Evolutionary conservation across 2,113 vertebrate genomes (phyloP).

Genomic region (Tapirus terrestris): DNA sequence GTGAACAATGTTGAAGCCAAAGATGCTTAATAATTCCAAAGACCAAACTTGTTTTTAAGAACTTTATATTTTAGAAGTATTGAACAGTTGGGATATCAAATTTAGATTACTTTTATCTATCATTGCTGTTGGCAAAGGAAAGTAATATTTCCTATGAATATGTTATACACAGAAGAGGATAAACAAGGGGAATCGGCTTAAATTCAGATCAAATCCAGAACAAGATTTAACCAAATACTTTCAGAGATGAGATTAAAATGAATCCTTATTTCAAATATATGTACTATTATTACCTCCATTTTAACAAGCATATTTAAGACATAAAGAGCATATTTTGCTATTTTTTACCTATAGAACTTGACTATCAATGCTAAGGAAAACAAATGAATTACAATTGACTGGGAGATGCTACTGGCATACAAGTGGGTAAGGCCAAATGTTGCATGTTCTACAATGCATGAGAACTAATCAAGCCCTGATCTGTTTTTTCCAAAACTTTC

Average conservation of each 20-base stretch:
- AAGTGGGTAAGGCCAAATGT: not conserved
- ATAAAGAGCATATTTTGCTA: not conserved
- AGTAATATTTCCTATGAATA: not conserved
- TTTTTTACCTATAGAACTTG: not conserved
- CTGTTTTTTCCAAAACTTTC: not conserved
- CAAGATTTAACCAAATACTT: not conserved
- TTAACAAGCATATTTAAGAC: not conserved
- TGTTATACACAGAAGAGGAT: not conserved
- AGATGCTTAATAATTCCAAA: not conserved
- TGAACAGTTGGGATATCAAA: not conserved
- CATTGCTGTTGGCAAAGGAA: not conserved
- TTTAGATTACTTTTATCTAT: not conserved
- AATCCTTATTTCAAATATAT: not conserved
- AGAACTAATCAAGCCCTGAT: not conserved
- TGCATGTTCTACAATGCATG: not conserved
- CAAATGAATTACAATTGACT: not conserved
- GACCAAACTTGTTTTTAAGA: not conserved
- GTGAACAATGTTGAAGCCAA: not conserved
- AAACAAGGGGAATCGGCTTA: not conserved
- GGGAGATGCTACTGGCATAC: not conserved
- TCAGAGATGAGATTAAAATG: not conserved
- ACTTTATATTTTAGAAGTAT: conserved; percentile 20
- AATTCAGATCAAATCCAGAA: not conserved
- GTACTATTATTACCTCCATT: not conserved
- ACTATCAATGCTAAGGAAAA: not conserved